A percentile compares a stretch with the other conserved stretches of the same genome.
Evolutionary conservation across 1,140 invertebrate genomes (phyloP).

Genomic region (Leptinotarsa texana): DNA sequence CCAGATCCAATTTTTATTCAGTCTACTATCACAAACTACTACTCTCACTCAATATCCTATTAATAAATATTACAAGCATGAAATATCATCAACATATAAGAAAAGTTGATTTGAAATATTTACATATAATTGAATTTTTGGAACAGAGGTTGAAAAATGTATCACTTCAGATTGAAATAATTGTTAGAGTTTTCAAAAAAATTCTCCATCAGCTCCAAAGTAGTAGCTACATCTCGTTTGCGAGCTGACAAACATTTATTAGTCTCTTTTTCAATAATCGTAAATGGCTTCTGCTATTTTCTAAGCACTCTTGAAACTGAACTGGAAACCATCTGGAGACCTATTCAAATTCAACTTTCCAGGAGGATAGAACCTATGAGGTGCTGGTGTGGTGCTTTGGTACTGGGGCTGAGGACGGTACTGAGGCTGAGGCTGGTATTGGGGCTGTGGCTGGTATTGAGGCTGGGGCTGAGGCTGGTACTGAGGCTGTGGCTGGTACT

Average conservation of each 20-base stretch:
- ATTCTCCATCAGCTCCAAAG: not conserved
- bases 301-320: constrained; percentile 23
- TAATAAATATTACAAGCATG: not conserved
- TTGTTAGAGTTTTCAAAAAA: not conserved
- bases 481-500: constrained; percentile 61
- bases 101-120: not conserved
- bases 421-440: constrained; percentile 53
- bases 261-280: not conserved
- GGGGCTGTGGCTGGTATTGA: constrained; percentile 55
- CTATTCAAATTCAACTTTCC: constrained; percentile 82
- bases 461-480: constrained; percentile 57
- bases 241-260: not conserved
- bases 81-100: too few species aligned
- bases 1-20: not conserved
- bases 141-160: not conserved
- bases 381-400: constrained; percentile 65
- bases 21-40: not conserved
- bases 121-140: not conserved
- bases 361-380: constrained; percentile 76
- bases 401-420: constrained; percentile 55
- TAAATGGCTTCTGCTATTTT: not conserved
- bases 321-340: constrained; percentile 70
- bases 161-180: not conserved
- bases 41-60: not conserved
- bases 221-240: not conserved